Percentiles rank a stretch among this genome's conserved stretches.
Evolutionary conservation across 2,797 vertebrate species (phyloP).

Genomic region (Ibycter americanus): DNA sequence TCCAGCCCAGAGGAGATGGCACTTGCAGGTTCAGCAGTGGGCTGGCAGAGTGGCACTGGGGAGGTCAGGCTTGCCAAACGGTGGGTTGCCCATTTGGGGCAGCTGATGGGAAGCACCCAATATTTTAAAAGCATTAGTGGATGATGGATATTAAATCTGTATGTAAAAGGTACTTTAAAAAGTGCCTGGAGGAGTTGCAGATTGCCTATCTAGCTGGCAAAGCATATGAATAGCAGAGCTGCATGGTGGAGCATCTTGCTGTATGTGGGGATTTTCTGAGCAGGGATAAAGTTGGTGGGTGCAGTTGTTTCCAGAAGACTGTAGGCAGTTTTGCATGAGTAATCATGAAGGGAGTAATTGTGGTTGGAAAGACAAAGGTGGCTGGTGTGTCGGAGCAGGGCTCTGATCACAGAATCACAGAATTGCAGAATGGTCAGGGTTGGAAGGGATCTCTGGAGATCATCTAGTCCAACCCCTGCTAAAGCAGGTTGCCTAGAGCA

Average conservation of each 20-base stretch:
- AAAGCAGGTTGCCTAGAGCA: too few relatives aligned
- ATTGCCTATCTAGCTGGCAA: not conserved
- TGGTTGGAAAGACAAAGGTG: not conserved
- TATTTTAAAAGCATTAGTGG: not conserved
- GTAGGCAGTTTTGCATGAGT: not conserved
- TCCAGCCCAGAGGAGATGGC: not conserved
- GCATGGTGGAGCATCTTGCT: not conserved
- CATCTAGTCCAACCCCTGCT: too few relatives aligned
- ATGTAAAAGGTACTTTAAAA: not conserved
- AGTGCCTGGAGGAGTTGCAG: not conserved
- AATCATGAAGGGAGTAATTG: not conserved
- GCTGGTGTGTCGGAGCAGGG: not conserved
- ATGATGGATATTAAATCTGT: not conserved
- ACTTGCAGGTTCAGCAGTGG: not conserved
- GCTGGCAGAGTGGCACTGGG: not conserved
- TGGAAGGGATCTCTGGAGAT: too few relatives aligned
- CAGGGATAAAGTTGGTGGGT: not conserved
- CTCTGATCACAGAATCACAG: not conserved
- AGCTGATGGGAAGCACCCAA: not conserved
- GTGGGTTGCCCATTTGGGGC: not conserved
- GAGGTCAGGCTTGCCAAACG: not conserved
- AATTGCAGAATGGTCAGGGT: too few relatives aligned
- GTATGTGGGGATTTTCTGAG: not conserved
- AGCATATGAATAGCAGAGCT: not conserved
- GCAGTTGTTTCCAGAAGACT: not conserved